A percentile compares a stretch with the other conserved stretches of the same genome.
Evolutionary conservation across 2,888 invertebrate species (phyloP).

Genomic region (Cataglyphis cursor): DNA sequence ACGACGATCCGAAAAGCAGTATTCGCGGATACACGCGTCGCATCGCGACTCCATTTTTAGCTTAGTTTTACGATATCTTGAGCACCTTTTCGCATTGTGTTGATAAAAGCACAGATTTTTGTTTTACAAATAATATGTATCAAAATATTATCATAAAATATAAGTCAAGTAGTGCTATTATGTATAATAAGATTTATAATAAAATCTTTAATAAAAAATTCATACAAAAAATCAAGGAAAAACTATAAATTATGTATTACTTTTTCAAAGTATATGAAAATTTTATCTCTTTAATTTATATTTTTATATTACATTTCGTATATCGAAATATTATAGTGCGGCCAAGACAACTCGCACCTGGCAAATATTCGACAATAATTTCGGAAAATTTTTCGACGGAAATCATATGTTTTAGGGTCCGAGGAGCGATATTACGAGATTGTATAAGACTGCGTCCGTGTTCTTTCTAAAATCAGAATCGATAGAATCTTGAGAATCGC

Average conservation of each 20-base stretch:
- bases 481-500: constrained; percentile 23
- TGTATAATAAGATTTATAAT: not conserved
- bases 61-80: not conserved
- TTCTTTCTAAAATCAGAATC: constrained; percentile 25
- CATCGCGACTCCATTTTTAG: constrained; percentile 25
- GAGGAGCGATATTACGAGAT: constrained; percentile 27
- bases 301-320: not conserved
- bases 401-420: constrained; percentile 21
- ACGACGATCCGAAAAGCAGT: constrained; percentile 76
- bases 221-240: not conserved
- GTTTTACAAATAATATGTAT: not conserved
- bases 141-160: not conserved
- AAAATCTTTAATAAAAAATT: not conserved
- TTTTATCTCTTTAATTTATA: not conserved
- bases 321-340: not conserved
- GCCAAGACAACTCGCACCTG: not conserved
- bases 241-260: not conserved
- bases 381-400: constrained; percentile 6
- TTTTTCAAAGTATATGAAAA: not conserved
- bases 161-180: not conserved
- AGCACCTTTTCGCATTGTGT: not conserved
- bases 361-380: constrained; percentile 12
- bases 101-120: not conserved
- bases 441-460: constrained; percentile 7
- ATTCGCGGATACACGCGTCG: constrained; percentile 66